Base-by-base conservation (phyloP, 2,797 vertebrate genomes). In the Platyrinchus mystaceus region DNA sequence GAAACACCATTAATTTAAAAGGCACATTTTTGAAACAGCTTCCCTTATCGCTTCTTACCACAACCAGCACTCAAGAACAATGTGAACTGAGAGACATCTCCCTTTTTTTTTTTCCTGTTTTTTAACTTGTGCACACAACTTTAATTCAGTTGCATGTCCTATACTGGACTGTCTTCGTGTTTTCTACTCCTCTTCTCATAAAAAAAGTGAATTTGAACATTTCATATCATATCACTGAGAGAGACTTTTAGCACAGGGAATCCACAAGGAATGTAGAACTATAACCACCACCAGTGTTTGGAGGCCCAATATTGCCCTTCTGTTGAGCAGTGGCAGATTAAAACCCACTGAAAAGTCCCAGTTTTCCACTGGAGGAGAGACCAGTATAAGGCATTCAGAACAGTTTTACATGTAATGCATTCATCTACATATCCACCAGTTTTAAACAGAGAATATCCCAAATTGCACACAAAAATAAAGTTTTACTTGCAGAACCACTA, bases 1-100 rank as follows among this genome's bases (percentile, higher is more conserved):
- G 90, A 87, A 93, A 84, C 66, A 56, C 23, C 28, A 89, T 76
- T 78, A 59, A 94, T 77, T 84, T 79, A 75, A 92, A 94, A 63
- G 63, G 63, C 50, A 90, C 46, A 30, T 70, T 91, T 89, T 90
- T 34, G 28, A 70, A 92, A 79, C 44, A 88, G 62, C 43, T 50
- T 68, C 44, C 56, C 34, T 92, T 94, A 93, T 50, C 15, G 0
- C 47, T 55, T 73, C 81, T 41, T 32, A 55, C 81, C 89, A 87
- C 5, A 39, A 86, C 43, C 56, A 78, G 36, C 43, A 79, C 58
- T 46, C 63, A 83, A 89, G 90, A 90, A 76, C 73, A 82, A 66
- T 24, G 39, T 64, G 68, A 94, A 89, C 55, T 41, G 19, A 86
- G 50, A 74, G 23, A 66, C 3, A 50, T 27, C 19, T 79, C 26